phyloP scores from a whole-genome alignment of 2,888 invertebrate genomes.

The Eupithecia abbreviata region DNA sequence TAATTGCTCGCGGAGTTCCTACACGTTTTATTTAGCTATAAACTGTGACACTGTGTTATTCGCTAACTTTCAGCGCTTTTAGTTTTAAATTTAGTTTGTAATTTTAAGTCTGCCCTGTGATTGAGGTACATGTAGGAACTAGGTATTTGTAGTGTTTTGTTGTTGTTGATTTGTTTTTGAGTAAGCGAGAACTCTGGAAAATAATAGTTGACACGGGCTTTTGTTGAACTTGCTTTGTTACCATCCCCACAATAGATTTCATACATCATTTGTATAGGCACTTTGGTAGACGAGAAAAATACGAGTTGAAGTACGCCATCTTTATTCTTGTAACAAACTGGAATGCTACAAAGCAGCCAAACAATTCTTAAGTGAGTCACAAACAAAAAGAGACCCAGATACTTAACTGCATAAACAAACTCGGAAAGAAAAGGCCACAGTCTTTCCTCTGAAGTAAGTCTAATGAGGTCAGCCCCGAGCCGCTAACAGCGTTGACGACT shows the following conservation, averaged over 20 bases:
- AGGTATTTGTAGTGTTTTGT: background rate
- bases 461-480: constrained; percentile 32
- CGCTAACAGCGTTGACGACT: constrained; percentile 29
- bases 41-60: background rate
- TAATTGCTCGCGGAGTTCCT: constrained; percentile 33
- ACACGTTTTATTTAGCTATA: constrained; percentile 18
- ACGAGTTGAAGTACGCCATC: background rate
- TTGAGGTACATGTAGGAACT: background rate
- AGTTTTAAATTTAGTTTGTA: background rate
- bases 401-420: constrained; percentile 14
- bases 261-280: background rate
- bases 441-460: constrained; percentile 13
- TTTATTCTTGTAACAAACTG: constrained; percentile 5
- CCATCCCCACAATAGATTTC: constrained; percentile 4
- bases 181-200: background rate
- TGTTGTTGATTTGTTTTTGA: background rate
- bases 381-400: constrained; percentile 8
- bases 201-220: background rate
- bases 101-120: background rate
- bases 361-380: constrained; percentile 2
- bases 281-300: background rate
- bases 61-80: background rate
- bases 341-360: constrained; percentile 6
- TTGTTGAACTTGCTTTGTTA: background rate
- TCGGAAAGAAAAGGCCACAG: constrained; percentile 4